phyloP scores from a whole-genome alignment of 2,888 invertebrate genomes.

The Celastrina argiolus region DNA sequence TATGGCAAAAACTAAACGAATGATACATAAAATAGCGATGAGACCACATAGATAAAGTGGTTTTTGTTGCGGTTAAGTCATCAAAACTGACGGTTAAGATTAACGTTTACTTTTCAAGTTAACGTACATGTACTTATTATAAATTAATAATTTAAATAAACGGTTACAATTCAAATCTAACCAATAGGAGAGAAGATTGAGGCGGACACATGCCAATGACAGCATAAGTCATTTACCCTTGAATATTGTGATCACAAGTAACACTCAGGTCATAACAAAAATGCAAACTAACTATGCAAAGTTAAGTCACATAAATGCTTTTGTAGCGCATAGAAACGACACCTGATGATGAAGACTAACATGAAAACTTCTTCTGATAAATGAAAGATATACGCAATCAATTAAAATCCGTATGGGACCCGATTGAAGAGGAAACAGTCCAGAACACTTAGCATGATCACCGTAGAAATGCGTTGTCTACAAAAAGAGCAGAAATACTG shows the following conservation, averaged over 20 bases:
- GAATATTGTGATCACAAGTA: background rate
- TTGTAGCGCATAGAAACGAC: background rate
- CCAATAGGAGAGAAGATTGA: background rate
- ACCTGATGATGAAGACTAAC: too few species aligned
- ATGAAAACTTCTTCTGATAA: too few species aligned
- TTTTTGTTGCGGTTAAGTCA: background rate
- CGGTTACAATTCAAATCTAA: background rate
- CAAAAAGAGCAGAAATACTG: too few species aligned
- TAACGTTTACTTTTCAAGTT: conserved; percentile 6
- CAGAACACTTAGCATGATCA: too few species aligned
- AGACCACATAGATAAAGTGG: background rate
- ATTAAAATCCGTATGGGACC: too few species aligned
- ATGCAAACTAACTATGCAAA: background rate
- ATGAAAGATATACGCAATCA: too few species aligned
- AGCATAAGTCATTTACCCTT: conserved; percentile 7
- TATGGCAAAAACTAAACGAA: too few species aligned
- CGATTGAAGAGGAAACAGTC: too few species aligned
- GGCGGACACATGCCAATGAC: background rate
- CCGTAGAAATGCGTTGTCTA: too few species aligned
- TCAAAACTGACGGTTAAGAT: background rate
- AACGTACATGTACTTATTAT: conserved; percentile 6
- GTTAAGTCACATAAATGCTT: background rate
- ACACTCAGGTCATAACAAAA: background rate
- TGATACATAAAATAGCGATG: background rate
- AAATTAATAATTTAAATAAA: background rate